Evolutionary conservation across 2,113 vertebrate genomes (phyloP).

Genomic region (Amphilophus citrinellus): DNA sequence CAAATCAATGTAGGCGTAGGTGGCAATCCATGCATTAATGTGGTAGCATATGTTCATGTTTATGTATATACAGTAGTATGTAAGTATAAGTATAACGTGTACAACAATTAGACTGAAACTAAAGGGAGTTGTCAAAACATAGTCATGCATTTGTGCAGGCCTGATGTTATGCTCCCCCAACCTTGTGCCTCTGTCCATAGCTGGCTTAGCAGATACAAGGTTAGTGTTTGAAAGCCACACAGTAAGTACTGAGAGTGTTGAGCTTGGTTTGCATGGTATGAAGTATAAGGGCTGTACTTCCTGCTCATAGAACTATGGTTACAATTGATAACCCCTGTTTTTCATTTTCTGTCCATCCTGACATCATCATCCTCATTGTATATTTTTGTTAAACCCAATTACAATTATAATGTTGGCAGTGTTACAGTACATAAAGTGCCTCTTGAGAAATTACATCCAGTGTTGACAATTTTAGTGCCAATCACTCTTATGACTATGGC

Average conservation of each 20-base stretch:
- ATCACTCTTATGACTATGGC: not conserved
- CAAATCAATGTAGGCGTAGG: constrained; percentile 23
- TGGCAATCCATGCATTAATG: constrained; percentile 30
- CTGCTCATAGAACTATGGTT: not conserved
- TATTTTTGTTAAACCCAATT: not conserved
- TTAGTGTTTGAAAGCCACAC: not conserved
- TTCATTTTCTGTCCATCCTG: not conserved
- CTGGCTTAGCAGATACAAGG: not conserved
- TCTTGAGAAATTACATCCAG: constrained; percentile 8
- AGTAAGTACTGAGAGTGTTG: not conserved
- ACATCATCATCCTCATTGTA: not conserved
- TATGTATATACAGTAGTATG: not conserved
- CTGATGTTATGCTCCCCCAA: not conserved
- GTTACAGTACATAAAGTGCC: constrained; percentile 7
- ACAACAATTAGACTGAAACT: not conserved
- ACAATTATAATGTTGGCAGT: not conserved
- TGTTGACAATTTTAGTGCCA: constrained; percentile 18
- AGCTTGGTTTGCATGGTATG: too few relatives aligned
- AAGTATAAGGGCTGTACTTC: not conserved
- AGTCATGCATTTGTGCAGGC: not conserved
- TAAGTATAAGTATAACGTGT: not conserved
- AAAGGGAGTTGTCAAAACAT: not conserved
- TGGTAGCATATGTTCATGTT: not conserved
- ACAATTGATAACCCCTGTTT: not conserved
- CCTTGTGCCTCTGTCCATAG: not conserved